Evolutionary conservation across 2,888 invertebrate genomes (phyloP).

Genomic region (Drosophila meridionalis): DNA sequence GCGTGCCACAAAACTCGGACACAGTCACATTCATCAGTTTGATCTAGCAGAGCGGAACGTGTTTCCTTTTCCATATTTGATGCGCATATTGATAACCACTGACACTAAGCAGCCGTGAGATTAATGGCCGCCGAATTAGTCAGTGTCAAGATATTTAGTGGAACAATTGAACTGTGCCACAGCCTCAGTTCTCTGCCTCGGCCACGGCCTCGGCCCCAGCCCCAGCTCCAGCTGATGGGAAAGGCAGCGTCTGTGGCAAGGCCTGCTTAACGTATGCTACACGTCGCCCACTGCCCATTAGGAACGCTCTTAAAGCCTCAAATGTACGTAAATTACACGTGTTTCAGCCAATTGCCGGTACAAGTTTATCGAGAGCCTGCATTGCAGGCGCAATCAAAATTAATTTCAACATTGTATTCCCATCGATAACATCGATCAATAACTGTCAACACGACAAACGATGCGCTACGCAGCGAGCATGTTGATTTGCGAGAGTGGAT

Average conservation of each 20-base stretch:
- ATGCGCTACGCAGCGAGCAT: slow-evolving; percentile 16
- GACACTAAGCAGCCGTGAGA: slow-evolving; percentile 75
- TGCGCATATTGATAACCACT: slow-evolving; percentile 71
- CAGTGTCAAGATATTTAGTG: slow-evolving; percentile 71
- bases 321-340: slow-evolving; percentile 67
- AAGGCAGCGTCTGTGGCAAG: not conserved
- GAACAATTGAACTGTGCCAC: slow-evolving; percentile 51
- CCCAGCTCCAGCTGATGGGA: slow-evolving; percentile 10
- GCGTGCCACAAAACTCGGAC: slow-evolving; percentile 2
- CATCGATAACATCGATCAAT: slow-evolving; percentile 74
- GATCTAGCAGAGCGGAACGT: slow-evolving; percentile 12
- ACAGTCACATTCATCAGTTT: slow-evolving; percentile 53
- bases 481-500: not conserved
- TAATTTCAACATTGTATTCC: slow-evolving; percentile 73
- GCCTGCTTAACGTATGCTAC: slow-evolving; percentile 3
- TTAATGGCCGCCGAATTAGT: slow-evolving; percentile 76
- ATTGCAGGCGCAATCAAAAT: slow-evolving; percentile 57
- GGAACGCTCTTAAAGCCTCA: slow-evolving; percentile 51
- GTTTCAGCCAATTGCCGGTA: slow-evolving; percentile 57
- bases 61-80: slow-evolving; percentile 34
- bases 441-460: slow-evolving; percentile 71
- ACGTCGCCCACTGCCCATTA: slow-evolving; percentile 46
- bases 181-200: not conserved
- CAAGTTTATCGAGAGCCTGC: slow-evolving; percentile 38
- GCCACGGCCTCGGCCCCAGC: not conserved